These are phyloP conservation scores for Acleris sparsana DNA, from an alignment of 2,888 invertebrate genomes.

Conservation along the genomic window DNA sequence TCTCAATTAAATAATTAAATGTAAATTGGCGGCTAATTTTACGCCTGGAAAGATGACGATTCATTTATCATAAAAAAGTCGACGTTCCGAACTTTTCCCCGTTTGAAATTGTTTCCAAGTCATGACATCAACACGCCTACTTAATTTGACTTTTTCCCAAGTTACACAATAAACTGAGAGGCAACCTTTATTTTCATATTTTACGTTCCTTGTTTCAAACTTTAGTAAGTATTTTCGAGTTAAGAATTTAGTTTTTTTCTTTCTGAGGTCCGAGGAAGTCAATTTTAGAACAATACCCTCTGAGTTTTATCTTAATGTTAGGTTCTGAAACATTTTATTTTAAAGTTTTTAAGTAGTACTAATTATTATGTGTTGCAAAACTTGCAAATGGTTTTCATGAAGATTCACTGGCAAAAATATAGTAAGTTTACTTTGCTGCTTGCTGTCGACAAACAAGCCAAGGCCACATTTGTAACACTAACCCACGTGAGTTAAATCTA, in stretches of 20 bases:
- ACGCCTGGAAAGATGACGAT: conserved; percentile 21
- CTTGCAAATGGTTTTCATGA: too few species aligned
- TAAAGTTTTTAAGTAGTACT: too few species aligned
- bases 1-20: conserved; percentile 24
- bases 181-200: conserved; percentile 57
- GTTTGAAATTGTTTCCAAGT: conserved; percentile 53
- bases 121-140: conserved; percentile 56
- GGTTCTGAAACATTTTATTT: too few species aligned
- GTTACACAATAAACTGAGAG: conserved; percentile 57
- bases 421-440: too few species aligned
- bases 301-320: too few species aligned
- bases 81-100: conserved; percentile 45
- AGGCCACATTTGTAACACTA: too few species aligned
- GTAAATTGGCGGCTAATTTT: conserved; percentile 31
- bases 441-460: too few species aligned
- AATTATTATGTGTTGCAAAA: too few species aligned
- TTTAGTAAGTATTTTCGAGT: conserved; percentile 48
- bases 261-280: conserved; percentile 35
- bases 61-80: conserved; percentile 41
- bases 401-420: too few species aligned
- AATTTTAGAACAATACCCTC: not conserved
- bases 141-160: conserved; percentile 59
- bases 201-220: conserved; percentile 56
- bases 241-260: conserved; percentile 49
- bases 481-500: too few species aligned